Percentiles rank a stretch among this genome's conserved stretches.
phyloP scores from a whole-genome alignment of 2,113 vertebrate species.

The Motacilla tschutschensis region DNA sequence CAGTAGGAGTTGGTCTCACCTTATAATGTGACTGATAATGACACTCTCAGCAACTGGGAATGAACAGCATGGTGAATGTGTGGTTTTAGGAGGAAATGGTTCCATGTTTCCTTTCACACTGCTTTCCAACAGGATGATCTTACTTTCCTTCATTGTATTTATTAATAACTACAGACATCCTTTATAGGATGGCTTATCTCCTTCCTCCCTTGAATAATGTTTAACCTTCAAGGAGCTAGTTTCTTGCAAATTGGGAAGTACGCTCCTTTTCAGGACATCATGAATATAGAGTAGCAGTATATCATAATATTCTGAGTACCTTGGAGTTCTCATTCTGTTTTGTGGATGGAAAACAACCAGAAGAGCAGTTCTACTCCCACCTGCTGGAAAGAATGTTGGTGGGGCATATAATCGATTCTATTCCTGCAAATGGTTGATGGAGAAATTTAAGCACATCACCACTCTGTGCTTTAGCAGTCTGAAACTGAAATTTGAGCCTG shows the following conservation, averaged over 20 bases:
- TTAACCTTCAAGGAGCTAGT: neutral
- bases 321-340: neutral
- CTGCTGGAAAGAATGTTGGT: neutral
- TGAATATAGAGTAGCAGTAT: neutral
- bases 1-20: neutral
- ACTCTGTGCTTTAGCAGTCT: neutral
- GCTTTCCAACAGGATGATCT: constrained; percentile 28
- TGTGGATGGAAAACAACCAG: neutral
- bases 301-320: neutral
- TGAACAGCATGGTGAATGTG: neutral
- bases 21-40: neutral
- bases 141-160: constrained; percentile 37
- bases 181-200: constrained; percentile 8
- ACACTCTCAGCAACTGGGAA: neutral
- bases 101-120: constrained; percentile 10
- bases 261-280: neutral
- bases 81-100: constrained; percentile 29
- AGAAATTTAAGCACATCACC: neutral
- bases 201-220: neutral
- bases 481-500: neutral
- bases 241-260: neutral
- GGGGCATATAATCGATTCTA: neutral
- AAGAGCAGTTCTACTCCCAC: neutral
- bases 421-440: neutral
- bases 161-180: constrained; percentile 18